phyloP scores from a whole-genome alignment of 2,797 vertebrate genomes.

The Pteropus rufus region DNA sequence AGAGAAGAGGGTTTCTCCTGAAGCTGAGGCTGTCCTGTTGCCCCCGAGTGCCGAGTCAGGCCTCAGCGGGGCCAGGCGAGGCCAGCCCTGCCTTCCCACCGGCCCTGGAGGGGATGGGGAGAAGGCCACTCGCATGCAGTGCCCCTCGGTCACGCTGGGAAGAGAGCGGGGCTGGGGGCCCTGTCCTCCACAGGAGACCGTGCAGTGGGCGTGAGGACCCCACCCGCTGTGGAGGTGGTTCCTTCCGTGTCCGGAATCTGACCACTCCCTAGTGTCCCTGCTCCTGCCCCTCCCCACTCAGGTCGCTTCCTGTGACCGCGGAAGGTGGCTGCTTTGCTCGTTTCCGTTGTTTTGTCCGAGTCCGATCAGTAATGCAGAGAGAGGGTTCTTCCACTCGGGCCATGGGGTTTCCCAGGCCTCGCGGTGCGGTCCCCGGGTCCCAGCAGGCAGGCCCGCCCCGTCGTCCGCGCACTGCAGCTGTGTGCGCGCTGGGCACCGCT shows the following conservation, averaged over 20 bases:
- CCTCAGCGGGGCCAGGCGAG: fast-evolving
- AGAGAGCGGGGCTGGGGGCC: too few relatives aligned
- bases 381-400: not conserved
- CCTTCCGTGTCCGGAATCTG: not conserved
- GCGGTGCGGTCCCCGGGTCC: too few relatives aligned
- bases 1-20: not conserved
- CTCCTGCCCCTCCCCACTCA: too few relatives aligned
- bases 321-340: not conserved
- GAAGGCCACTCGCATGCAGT: not conserved
- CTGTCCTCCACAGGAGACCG: too few relatives aligned
- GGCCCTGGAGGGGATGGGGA: not conserved
- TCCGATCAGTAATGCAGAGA: fast-evolving
- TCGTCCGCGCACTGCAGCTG: too few relatives aligned
- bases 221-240: too few relatives aligned
- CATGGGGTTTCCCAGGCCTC: too few relatives aligned
- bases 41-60: fast-evolving
- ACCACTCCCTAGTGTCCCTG: not conserved
- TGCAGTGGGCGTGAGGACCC: not conserved
- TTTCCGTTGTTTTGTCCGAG: not conserved
- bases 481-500: too few relatives aligned
- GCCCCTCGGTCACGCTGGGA: not conserved
- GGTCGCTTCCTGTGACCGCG: too few relatives aligned
- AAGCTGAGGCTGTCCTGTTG: not conserved
- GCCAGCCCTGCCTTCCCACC: not conserved
- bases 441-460: too few relatives aligned